A percentile compares a stretch with the other conserved stretches of the same genome.
phyloP scores from a whole-genome alignment of 2,888 invertebrate species.

The Mylabris sibirica region DNA sequence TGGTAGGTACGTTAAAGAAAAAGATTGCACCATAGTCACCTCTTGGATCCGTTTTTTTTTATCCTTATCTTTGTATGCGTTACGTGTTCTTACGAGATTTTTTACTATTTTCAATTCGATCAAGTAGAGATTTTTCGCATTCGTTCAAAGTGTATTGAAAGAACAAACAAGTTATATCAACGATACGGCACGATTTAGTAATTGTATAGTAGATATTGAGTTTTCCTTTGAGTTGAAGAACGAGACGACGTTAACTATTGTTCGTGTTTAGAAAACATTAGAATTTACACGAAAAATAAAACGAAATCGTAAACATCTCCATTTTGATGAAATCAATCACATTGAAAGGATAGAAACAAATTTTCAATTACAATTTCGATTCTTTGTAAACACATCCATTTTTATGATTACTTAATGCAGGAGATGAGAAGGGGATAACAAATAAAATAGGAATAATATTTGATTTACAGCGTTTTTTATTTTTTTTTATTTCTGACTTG shows the following conservation, averaged over 20 bases:
- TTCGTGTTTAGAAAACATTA: constrained; percentile 6
- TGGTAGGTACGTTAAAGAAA: not conserved
- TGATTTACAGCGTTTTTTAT: not conserved
- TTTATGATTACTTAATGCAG: not conserved
- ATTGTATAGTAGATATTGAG: constrained; percentile 17
- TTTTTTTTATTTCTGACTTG: not conserved
- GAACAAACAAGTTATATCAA: constrained; percentile 31
- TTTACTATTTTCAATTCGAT: constrained; percentile 32
- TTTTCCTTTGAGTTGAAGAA: constrained; percentile 6
- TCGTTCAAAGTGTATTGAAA: constrained; percentile 21
- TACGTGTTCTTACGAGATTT: not conserved
- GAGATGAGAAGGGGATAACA: not conserved
- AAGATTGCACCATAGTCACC: not conserved
- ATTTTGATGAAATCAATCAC: not conserved
- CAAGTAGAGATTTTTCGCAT: constrained; percentile 32
- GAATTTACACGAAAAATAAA: not conserved
- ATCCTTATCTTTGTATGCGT: no score
- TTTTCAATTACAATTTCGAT: not conserved
- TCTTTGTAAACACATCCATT: no score
- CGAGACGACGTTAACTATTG: not conserved
- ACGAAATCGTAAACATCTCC: not conserved
- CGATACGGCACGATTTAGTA: constrained; percentile 39
- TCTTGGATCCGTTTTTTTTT: no score
- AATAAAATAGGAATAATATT: not conserved
- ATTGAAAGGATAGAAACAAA: no score